Evolutionary conservation across 1,140 invertebrate genomes (phyloP).

Genomic region (Triops longicaudatus): DNA sequence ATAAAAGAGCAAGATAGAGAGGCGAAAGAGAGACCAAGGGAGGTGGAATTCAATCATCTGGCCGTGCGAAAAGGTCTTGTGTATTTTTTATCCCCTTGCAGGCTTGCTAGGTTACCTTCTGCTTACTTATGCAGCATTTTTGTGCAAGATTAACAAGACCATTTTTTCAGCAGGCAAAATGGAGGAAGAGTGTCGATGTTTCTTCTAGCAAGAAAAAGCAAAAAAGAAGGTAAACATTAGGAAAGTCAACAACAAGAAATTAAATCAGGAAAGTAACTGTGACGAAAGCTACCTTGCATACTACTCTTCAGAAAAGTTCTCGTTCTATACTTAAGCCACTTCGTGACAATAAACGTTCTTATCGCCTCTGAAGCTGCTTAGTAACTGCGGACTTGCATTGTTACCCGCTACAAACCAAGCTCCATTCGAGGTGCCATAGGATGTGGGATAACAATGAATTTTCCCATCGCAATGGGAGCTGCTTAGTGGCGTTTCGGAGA

Average conservation of each 20-base stretch:
- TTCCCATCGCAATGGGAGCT: too few species aligned
- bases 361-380: too few species aligned
- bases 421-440: too few species aligned
- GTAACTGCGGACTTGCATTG: too few species aligned
- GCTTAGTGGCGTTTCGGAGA: too few species aligned
- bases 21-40: not conserved
- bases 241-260: not conserved
- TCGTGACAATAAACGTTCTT: too few species aligned
- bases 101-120: not conserved
- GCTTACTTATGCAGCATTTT: conserved; percentile 4
- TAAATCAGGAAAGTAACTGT: not conserved
- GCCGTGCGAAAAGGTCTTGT: not conserved
- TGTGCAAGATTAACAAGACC: not conserved
- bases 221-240: not conserved
- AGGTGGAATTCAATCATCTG: not conserved
- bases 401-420: too few species aligned
- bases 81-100: not conserved
- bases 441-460: too few species aligned
- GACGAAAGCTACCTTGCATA: not conserved
- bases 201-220: not conserved
- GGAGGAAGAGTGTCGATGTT: not conserved
- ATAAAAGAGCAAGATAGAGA: too few species aligned
- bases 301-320: too few species aligned
- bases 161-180: not conserved
- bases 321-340: too few species aligned